Percentiles rank a stretch among this genome's conserved stretches.
These are phyloP conservation scores for Noturus placidus DNA, from an alignment of 2,113 vertebrate species.

Conservation along the genomic window DNA sequence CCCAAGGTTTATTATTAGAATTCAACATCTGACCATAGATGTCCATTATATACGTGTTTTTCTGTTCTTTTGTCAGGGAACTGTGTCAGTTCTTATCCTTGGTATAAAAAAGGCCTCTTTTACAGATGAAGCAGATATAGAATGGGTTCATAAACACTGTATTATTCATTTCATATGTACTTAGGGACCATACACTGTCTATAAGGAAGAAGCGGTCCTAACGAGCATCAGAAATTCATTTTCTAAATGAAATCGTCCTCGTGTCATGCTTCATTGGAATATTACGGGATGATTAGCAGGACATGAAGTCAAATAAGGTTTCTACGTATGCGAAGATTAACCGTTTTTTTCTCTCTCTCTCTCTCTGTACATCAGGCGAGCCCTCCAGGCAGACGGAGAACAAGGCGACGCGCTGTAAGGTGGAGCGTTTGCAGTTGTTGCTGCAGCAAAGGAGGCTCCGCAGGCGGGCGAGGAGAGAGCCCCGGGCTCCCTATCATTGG, in stretches of 20 bases:
- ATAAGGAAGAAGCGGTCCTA: neutral
- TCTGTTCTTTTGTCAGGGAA: neutral
- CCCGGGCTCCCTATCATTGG: conserved; percentile 75
- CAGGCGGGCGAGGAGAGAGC: conserved; percentile 77
- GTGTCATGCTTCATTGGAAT: neutral
- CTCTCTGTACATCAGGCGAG: conserved; percentile 58
- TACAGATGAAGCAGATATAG: neutral
- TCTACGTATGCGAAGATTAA: neutral
- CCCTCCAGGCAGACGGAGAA: conserved; percentile 81
- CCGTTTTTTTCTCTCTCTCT: neutral
- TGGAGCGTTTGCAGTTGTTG: conserved; percentile 85
- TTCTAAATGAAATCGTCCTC: neutral
- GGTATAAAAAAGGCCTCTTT: neutral
- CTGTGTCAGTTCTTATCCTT: neutral
- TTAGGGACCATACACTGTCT: neutral
- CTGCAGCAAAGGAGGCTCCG: conserved; percentile 86
- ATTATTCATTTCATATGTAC: neutral
- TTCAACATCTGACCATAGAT: neutral
- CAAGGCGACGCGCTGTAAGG: conserved; percentile 83
- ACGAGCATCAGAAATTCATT: neutral
- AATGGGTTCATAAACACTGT: neutral
- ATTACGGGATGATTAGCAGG: neutral
- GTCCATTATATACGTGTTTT: neutral
- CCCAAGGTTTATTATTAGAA: neutral
- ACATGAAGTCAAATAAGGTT: neutral